Evolutionary conservation across 2,113 vertebrate species (phyloP), one percentile per base, ranked within the genome.

Genomic region (Lichenostomus cassidix): DNA sequence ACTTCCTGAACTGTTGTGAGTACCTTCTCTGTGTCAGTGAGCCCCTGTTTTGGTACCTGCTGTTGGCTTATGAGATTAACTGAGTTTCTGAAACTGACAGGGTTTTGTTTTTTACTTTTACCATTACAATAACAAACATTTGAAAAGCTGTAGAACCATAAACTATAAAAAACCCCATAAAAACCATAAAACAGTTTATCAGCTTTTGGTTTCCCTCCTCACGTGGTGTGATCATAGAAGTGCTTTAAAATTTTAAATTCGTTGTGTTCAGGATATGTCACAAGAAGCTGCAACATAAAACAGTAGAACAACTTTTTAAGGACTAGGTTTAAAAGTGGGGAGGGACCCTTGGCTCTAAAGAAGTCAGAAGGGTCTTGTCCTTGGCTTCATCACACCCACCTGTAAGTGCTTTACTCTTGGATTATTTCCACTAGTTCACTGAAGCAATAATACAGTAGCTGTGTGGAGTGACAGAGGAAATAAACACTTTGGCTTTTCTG

Each of bases 261-360:
- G 71, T 83, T 80, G 5, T 64, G 41, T 64, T 78, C 1, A 1
- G 24, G 9, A 67, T 71, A 22, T 0, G 0, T 52, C 15, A 60
- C 6, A 24, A 83, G 68, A 89, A 74, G 46, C 39, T 87, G 60
- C 41, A 68, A 28, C 0, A 9, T 24, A 67, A 64, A 92, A 46
- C 15, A 78, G 39, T 8, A 64, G 31, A 65, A 52, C 42, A 86
- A 33, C 13, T 50, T 70, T 90, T 62, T 44, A 42, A 77, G 50
- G 22, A 49, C 28, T 7, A 68, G 24, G 4, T 56, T 92, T 63
- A 95, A 86, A 50, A 41, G 52, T 33, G 71, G 35, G 42, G 50
- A 92, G n/a, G 15, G 31, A 74, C 24, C 12, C 25, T 63, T 70
- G 24, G 29, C n/a, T 83, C 33, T 81, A 42, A 69, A 27, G 25